phyloP scores from a whole-genome alignment of 2,797 vertebrate species.

The Schizopygopsis malacanthus region DNA sequence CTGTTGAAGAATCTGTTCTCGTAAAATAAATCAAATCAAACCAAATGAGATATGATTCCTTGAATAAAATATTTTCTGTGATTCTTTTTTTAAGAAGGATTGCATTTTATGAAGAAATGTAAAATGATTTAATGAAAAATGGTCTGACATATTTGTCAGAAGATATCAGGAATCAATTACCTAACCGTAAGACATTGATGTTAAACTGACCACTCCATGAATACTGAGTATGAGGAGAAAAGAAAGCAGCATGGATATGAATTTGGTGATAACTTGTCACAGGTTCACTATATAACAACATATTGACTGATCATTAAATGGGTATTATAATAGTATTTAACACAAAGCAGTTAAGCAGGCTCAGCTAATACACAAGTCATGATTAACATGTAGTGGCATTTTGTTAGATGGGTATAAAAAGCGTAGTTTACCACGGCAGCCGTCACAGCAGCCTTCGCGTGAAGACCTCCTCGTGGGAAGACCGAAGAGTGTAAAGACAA shows the following conservation, averaged over 20 bases:
- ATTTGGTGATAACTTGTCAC: not conserved
- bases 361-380: not conserved
- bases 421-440: no score
- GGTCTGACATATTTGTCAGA: not conserved
- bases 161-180: not conserved
- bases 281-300: not conserved
- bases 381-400: not conserved
- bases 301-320: not conserved
- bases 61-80: slow-evolving; percentile 23
- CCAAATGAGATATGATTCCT: slow-evolving; percentile 1
- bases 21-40: not conserved
- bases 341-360: slow-evolving; percentile 1
- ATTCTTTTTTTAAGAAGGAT: not conserved
- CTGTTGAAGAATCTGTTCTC: slow-evolving; percentile 17
- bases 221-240: not conserved
- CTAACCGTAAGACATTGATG: not conserved
- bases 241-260: not conserved
- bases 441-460: no score
- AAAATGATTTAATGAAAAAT: slow-evolving; percentile 3
- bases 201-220: not conserved
- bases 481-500: no score
- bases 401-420: no score
- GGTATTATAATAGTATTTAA: slow-evolving; percentile 18
- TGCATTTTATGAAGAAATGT: not conserved
- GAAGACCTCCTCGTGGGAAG: no score